These are phyloP conservation scores for Tetrao urogallus DNA, from an alignment of 2,113 vertebrate genomes.

Conservation along the genomic window DNA sequence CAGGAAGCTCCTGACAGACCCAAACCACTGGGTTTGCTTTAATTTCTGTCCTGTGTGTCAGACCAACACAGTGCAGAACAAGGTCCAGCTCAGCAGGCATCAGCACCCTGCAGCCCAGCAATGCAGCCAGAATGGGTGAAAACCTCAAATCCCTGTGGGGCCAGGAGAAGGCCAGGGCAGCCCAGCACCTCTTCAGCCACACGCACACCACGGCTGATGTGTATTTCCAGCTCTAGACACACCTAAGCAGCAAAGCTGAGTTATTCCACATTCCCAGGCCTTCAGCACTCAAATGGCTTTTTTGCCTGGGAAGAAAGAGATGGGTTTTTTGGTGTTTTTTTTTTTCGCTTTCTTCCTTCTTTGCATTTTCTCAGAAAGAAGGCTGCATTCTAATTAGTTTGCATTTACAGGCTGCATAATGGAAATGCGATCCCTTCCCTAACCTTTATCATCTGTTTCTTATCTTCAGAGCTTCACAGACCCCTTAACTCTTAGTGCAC, in stretches of 20 bases:
- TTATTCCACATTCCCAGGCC: background rate
- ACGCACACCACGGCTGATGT: accelerated
- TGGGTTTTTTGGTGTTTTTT: too few species aligned
- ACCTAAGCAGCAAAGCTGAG: background rate
- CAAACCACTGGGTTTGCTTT: accelerated
- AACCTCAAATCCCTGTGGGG: accelerated
- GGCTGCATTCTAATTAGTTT: constrained; percentile 31
- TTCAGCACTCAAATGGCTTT: background rate
- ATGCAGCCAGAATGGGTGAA: accelerated
- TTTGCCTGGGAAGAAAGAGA: background rate
- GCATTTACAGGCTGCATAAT: background rate
- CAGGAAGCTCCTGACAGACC: background rate
- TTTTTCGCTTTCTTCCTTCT: background rate
- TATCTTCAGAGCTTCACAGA: background rate
- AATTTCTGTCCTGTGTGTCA: accelerated
- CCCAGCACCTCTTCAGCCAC: background rate
- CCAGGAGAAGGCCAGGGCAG: background rate
- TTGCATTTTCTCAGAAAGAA: background rate
- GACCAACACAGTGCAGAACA: accelerated
- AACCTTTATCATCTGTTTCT: constrained; percentile 46
- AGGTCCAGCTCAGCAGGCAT: accelerated
- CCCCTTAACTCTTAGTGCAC: background rate
- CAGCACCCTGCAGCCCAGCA: accelerated
- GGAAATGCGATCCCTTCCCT: background rate
- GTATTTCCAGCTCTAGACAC: background rate